These are phyloP conservation scores for Dusona sp. DNA, from an alignment of 2,888 invertebrate species.

Conservation along the genomic window DNA sequence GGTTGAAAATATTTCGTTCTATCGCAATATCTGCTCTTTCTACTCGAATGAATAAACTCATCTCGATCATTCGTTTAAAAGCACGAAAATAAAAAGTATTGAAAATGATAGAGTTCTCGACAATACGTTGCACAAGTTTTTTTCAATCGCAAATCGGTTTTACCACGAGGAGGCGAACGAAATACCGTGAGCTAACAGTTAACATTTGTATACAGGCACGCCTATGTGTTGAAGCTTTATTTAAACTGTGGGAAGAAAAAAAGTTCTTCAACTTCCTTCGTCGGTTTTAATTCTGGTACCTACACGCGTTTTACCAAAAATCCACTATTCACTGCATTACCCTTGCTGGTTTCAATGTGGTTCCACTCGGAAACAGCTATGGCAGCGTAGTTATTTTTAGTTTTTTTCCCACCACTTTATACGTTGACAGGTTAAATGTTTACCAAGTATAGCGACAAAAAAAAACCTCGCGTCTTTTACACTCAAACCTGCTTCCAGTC, in stretches of 20 bases:
- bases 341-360: neutral
- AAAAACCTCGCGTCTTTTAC: conserved; percentile 24
- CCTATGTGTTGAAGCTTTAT: neutral
- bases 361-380: neutral
- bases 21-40: neutral
- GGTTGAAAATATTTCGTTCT: neutral
- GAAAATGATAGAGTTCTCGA: neutral
- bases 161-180: neutral
- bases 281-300: conserved; percentile 25
- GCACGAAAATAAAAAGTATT: neutral
- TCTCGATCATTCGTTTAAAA: neutral
- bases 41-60: neutral
- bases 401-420: conserved; percentile 17
- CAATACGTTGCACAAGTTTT: neutral
- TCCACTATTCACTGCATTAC: neutral
- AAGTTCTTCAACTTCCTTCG: conserved; percentile 20
- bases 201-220: neutral
- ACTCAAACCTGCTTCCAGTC: conserved; percentile 28
- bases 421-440: conserved; percentile 31
- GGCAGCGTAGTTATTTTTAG: conserved; percentile 22
- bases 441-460: neutral
- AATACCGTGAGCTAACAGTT: neutral
- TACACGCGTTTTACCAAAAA: conserved; percentile 28
- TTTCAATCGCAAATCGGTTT: neutral
- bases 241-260: conserved; percentile 33